Conservation (phyloP, 2,113 vertebrate genomes). For the Uria aalge region DNA sequence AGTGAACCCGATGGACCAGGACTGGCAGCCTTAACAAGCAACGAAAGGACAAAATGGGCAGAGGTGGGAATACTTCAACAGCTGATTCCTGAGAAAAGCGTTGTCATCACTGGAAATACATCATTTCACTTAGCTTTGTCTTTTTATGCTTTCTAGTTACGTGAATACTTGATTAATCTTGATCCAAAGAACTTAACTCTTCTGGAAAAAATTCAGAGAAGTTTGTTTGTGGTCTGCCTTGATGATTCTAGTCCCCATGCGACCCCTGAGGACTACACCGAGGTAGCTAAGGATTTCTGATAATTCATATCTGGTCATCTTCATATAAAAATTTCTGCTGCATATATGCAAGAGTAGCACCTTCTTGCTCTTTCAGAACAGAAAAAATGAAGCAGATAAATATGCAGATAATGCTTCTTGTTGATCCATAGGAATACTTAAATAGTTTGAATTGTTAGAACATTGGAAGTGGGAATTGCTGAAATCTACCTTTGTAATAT, state of each 20-base stretch:
- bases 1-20: conserved; percentile 83
- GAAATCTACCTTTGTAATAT: not conserved
- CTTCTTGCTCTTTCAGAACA: not conserved
- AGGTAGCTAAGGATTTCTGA: conserved; percentile 73
- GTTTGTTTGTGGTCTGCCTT: conserved; percentile 83
- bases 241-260: conserved; percentile 84
- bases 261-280: conserved; percentile 84
- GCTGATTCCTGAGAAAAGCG: not conserved
- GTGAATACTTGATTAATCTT: conserved; percentile 87
- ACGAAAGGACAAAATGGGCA: conserved; percentile 90
- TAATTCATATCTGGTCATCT: not conserved
- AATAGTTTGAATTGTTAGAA: not conserved
- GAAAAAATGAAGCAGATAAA: not conserved
- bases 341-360: not conserved
- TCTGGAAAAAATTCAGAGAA: conserved; percentile 90
- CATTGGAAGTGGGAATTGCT: not conserved
- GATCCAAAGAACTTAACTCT: conserved; percentile 84
- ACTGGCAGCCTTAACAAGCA: conserved; percentile 85
- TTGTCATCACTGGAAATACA: not conserved
- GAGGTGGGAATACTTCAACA: conserved; percentile 73
- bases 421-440: not conserved
- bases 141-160: conserved; percentile 73
- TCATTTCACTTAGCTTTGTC: not conserved
- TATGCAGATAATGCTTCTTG: not conserved
- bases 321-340: not conserved